Conservation (phyloP, 1,140 invertebrate species). For the Eueides isabella region DNA sequence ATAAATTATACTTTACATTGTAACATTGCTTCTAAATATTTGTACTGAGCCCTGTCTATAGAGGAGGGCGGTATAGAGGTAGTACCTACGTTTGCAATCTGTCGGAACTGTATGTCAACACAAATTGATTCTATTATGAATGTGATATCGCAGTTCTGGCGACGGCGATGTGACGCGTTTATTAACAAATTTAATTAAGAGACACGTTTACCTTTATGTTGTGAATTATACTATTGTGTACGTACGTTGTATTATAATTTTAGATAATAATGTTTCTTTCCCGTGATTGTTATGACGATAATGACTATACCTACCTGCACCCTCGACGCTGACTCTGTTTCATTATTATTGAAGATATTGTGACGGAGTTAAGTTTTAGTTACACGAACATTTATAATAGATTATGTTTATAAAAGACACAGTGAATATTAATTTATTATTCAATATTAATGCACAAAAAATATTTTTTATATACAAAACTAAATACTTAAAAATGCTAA, state of each 20-base stretch:
- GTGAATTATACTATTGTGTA: not conserved
- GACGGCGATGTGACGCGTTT: not conserved
- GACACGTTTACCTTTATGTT: not conserved
- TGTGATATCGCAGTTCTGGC: not conserved
- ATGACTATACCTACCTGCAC: too few species aligned
- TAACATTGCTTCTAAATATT: not conserved
- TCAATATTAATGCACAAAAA: not conserved
- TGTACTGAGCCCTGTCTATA: not conserved
- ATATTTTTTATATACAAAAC: not conserved
- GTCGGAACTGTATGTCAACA: not conserved
- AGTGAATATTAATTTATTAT: not conserved
- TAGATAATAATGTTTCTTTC: too few species aligned
- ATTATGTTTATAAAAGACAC: not conserved
- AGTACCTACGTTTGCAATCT: constrained; percentile 1
- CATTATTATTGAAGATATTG: not conserved
- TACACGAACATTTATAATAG: not conserved
- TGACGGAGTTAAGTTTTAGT: not conserved
- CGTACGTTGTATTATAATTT: not conserved
- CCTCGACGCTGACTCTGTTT: not conserved
- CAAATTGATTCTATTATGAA: constrained; percentile 3
- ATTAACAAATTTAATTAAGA: not conserved
- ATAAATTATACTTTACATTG: not conserved
- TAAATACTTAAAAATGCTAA: not conserved
- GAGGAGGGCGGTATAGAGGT: too few species aligned
- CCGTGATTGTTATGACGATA: too few species aligned